Evolutionary conservation across 2,113 vertebrate genomes (phyloP).

Genomic region (Etia nguti): DNA sequence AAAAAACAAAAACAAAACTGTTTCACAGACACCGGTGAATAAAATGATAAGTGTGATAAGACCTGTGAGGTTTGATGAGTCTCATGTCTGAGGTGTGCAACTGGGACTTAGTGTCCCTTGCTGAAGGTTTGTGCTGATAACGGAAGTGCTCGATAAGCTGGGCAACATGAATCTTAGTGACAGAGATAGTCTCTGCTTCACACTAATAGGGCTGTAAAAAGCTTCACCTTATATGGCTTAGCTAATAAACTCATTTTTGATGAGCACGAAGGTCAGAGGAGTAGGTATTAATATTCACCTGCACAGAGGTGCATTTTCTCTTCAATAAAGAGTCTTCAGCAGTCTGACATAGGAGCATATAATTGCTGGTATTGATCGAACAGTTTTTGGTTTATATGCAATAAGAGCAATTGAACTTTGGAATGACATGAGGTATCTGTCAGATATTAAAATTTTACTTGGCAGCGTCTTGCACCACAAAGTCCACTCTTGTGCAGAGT

Average conservation of each 20-base stretch:
- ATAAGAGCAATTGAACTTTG: constrained; percentile 7
- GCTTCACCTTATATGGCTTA: constrained; percentile 73
- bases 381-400: background rate
- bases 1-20: constrained; percentile 1
- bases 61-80: constrained; percentile 24
- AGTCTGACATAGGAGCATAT: background rate
- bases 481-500: constrained; percentile 2
- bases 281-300: constrained; percentile 30
- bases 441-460: constrained; percentile 17
- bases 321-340: background rate
- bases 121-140: constrained; percentile 68
- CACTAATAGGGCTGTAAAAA: constrained; percentile 67
- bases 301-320: background rate
- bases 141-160: constrained; percentile 58
- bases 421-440: background rate
- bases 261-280: constrained; percentile 81
- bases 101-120: constrained; percentile 49
- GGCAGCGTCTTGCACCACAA: constrained; percentile 27
- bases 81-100: constrained; percentile 28
- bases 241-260: constrained; percentile 77
- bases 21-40: constrained; percentile 25
- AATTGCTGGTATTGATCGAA: background rate
- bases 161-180: constrained; percentile 65
- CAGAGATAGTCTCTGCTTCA: constrained; percentile 54
- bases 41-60: constrained; percentile 41